These are phyloP conservation scores for Sphinx pinastri DNA, from an alignment of 2,888 invertebrate genomes.

Conservation along the genomic window DNA sequence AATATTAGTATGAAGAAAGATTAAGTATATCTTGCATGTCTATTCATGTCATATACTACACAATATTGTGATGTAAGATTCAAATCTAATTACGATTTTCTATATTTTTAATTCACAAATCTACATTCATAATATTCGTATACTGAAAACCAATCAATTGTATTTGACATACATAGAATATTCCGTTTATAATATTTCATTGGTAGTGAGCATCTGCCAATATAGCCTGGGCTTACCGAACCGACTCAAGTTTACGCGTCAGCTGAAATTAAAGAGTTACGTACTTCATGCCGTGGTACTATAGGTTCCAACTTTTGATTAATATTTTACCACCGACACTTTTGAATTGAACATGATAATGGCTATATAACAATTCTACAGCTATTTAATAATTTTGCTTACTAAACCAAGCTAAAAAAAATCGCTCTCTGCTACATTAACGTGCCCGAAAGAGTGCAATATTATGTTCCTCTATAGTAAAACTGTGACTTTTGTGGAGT, in stretches of 20 bases:
- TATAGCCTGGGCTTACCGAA: constrained; percentile 40
- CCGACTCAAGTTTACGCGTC: constrained; percentile 50
- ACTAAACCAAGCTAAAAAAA: too few species aligned
- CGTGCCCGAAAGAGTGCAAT: too few species aligned
- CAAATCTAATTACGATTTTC: too few species aligned
- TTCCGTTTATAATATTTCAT: constrained; percentile 35
- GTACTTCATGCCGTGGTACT: constrained; percentile 37
- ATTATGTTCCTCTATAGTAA: too few species aligned
- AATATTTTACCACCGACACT: background rate
- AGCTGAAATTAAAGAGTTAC: constrained; percentile 52
- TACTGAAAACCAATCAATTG: background rate
- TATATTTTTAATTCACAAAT: too few species aligned
- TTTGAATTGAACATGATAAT: background rate
- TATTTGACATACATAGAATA: constrained; percentile 30
- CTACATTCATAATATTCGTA: background rate
- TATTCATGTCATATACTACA: too few species aligned
- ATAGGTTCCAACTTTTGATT: constrained; percentile 9
- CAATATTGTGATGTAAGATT: too few species aligned
- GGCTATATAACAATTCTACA: background rate
- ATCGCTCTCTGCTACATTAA: too few species aligned
- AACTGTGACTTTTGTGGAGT: too few species aligned
- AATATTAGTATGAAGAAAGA: too few species aligned
- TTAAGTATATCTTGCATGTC: too few species aligned
- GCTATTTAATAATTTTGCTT: too few species aligned
- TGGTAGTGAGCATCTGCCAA: constrained; percentile 39